Percentiles rank a stretch among this genome's conserved stretches.
These are phyloP conservation scores for Microtus montanus DNA, from an alignment of 2,113 vertebrate genomes.

Conservation along the genomic window DNA sequence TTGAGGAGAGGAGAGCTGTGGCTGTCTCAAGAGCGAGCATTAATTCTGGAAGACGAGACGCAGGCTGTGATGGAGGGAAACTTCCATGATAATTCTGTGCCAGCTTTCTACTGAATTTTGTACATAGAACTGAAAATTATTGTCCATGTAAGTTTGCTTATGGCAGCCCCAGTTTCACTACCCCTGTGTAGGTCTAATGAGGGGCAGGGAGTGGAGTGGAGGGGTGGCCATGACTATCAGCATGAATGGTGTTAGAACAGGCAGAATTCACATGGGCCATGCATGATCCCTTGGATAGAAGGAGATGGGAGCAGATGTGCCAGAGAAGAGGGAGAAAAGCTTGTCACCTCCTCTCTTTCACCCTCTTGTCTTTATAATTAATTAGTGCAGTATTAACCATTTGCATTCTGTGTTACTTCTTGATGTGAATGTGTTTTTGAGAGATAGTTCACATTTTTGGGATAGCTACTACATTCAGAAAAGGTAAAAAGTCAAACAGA, in stretches of 20 bases:
- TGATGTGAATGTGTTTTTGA: neutral
- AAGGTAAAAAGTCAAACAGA: neutral
- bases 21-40: neutral
- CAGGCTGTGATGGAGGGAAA: neutral
- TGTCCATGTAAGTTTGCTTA: neutral
- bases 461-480: neutral
- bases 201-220: neutral
- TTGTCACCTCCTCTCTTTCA: neutral
- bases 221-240: neutral
- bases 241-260: neutral
- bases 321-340: neutral
- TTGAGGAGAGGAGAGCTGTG: neutral
- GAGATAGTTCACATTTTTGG: neutral
- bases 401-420: neutral
- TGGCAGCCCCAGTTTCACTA: fast-evolving
- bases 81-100: neutral
- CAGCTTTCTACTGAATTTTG: neutral
- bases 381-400: neutral
- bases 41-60: neutral
- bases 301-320: neutral
- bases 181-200: neutral
- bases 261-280: neutral
- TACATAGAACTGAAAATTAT: neutral
- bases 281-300: neutral
- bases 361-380: conserved; percentile 6